Base-by-base conservation (phyloP, 2,113 vertebrate genomes). In the Phalacrocorax aristotelis region DNA sequence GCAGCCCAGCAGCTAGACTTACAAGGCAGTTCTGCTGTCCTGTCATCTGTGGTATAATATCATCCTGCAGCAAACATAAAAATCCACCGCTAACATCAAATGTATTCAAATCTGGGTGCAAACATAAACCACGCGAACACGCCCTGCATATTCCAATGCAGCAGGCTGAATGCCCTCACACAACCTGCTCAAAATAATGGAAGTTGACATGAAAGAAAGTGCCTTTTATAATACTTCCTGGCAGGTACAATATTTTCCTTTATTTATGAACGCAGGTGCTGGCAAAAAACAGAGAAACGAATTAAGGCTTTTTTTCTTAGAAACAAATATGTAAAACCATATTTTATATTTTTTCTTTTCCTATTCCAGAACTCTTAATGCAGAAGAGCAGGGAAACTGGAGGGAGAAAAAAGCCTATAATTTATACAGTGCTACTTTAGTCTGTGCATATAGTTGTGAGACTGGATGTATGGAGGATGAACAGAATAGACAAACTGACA, bases 161-260 rank as follows among this genome's bases (percentile, higher is more conserved):
- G 83, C 64, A 83, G 77, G 55, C 80, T 90, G 87, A 78, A 74
- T 93, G 96, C 62, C 95, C 93, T 96, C 78, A 92, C 57, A 78
- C 85, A 96, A 92, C 85, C 76, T 81, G 95, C 64, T 96, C 79
- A 91, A 87, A 97, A 94, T 96, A 97, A 97, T 97, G 82, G 65
- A 93, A 96, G 91, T 16, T 97, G 97, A 97, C 97, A 93, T 66
- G 87, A 97, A 95, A 96, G 93, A 91, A 94, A 96, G 95, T 83
- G 85, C 74, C 71, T 94, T 75, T 85, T 96, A 65, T 96, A 96
- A 97, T 92, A 76, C 61, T 89, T 95, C 79, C 93, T 96, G 95
- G 85, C 95, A 96, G 95, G 44, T 96, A 97, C 85, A 92, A 68
- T 93, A 80, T 92, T 95, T 90, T 93, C 83, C 88, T 94, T 96